Percentiles rank a stretch among this genome's conserved stretches.
These are phyloP conservation scores for Falcaria lacertinaria DNA, from an alignment of 2,888 invertebrate genomes.

Conservation along the genomic window DNA sequence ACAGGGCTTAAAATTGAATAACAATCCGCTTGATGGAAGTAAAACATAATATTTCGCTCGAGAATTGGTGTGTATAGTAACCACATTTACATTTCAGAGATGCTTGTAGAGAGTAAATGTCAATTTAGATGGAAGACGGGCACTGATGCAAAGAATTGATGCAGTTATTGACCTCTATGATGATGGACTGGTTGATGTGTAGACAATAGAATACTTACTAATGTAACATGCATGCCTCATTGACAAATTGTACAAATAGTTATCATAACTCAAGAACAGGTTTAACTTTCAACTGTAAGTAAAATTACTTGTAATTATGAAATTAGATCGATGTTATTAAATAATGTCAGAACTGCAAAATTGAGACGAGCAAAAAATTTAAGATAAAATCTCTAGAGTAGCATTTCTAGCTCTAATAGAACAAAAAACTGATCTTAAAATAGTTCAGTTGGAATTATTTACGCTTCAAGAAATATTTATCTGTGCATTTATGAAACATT, in stretches of 20 bases:
- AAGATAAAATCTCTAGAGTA: background rate
- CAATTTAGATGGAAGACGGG: conserved; percentile 73
- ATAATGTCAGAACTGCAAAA: background rate
- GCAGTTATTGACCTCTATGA: conserved; percentile 68
- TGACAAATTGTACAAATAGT: conserved; percentile 9
- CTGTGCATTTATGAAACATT: background rate
- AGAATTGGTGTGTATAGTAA: conserved; percentile 67
- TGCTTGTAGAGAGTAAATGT: conserved; percentile 73
- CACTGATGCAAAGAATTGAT: conserved; percentile 65
- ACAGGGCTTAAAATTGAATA: conserved; percentile 37
- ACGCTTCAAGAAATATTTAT: background rate
- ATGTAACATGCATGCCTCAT: conserved; percentile 17
- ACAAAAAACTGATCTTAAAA: background rate
- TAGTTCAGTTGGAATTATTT: background rate
- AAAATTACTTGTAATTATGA: conserved; percentile 8
- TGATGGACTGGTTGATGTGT: conserved; percentile 53
- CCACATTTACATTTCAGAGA: conserved; percentile 75
- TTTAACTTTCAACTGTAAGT: too few relatives aligned
- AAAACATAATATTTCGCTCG: conserved; percentile 28
- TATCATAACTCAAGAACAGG: too few relatives aligned
- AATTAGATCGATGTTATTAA: conserved; percentile 1
- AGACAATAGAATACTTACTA: conserved; percentile 47
- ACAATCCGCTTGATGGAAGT: conserved; percentile 12
- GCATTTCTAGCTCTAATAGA: background rate
- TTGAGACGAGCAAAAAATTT: background rate